Base-by-base conservation (phyloP, 1,140 invertebrate species). In the Scaptomyza montana region DNA sequence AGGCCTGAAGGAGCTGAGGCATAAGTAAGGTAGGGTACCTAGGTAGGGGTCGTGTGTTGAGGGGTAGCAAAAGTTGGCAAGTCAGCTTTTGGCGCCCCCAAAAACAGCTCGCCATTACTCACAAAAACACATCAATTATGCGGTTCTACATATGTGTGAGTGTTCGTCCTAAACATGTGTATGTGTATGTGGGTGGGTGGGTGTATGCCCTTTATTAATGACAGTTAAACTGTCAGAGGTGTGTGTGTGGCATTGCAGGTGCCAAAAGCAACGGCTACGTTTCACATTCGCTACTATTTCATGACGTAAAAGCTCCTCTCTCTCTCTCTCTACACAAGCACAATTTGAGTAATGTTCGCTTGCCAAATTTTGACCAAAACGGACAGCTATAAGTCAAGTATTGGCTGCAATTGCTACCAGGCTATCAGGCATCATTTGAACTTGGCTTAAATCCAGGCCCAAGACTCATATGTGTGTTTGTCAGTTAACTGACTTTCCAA, bases 111-210 rank as follows among this genome's bases (percentile, higher is more conserved):
- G 66, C 68, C 82, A 89, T 87, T 89, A 86, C 79, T 89, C 82
- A 87, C 82, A 82, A 87, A 82, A 87, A 82, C 78, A 87, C 82
- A 86, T 86, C 82, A 86, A 86, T 87, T 86, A 86, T 86, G 84
- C 71, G 60, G 46, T 21, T 50, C 64, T 74, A 72, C 49, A 72
- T 53, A 72, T 59, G 64, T 63, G 66, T 78, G 60, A 21, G 43
- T 43, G 47, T 49, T 36, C 30, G 30, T 33, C 13, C 39, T 43
- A 8, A 5, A n/a, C 12, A 25, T 12, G 64, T 51, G 30, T 51
- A 5, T 43, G 39, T 5, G 16, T 16, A 16, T 16, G 39, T n/a
- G 9, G 2, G 2, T 25, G 53, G n/a, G 53, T 43, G 45, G 36
- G 63, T 65, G 47, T 45, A 67, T 55, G 75, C 75, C 82, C 78